A percentile compares a stretch with the other conserved stretches of the same genome.
Conservation (phyloP, 2,797 vertebrate species). For the Sciurus carolinensis region DNA sequence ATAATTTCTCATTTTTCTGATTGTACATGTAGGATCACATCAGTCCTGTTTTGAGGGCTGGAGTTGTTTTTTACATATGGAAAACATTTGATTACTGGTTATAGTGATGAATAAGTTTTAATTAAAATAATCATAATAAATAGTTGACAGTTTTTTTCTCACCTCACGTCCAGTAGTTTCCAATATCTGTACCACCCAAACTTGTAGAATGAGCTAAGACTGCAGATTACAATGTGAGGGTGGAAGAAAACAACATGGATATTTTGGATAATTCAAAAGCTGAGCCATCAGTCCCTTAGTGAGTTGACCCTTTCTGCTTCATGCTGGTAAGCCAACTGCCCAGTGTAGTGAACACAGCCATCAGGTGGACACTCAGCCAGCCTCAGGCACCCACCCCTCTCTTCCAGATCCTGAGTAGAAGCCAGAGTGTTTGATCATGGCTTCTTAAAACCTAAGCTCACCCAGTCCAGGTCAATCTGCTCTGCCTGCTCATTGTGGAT, state of each 20-base stretch:
- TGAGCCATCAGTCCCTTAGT: background rate
- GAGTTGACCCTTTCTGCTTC: background rate
- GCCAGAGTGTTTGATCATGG: background rate
- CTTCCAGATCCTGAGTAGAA: background rate
- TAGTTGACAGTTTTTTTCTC: background rate
- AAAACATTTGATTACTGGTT: slow-evolving; percentile 3
- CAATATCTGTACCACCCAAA: background rate
- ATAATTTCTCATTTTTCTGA: too few relatives aligned
- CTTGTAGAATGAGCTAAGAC: background rate
- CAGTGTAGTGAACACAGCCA: background rate
- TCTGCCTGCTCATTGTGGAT: background rate
- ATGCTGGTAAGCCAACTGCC: accelerated
- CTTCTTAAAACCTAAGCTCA: background rate
- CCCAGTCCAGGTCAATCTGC: background rate
- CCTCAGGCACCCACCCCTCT: accelerated
- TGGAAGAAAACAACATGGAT: background rate
- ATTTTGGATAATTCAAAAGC: slow-evolving; percentile 39
- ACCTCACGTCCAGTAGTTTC: background rate
- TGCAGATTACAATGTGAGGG: background rate
- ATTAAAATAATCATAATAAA: slow-evolving; percentile 49
- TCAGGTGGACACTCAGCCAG: background rate
- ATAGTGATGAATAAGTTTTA: background rate
- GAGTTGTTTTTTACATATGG: background rate
- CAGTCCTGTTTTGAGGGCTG: background rate
- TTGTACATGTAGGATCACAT: too few relatives aligned